Conservation (phyloP, 2,888 invertebrate genomes). For the Agriopis aurantiaria region DNA sequence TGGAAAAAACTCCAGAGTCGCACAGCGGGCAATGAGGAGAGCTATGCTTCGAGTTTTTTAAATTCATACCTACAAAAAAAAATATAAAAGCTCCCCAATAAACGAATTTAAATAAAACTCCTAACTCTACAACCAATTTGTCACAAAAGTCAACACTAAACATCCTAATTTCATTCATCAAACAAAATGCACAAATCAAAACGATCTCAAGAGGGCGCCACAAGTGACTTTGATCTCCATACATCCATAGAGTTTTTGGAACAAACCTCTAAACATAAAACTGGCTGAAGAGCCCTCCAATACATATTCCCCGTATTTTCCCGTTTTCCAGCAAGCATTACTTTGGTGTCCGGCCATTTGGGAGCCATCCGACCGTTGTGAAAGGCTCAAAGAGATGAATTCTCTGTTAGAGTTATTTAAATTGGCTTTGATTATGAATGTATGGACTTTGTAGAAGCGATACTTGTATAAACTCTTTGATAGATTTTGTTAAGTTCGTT, state of each 20-base stretch:
- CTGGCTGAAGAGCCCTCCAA: conserved; percentile 49
- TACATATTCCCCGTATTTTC: conserved; percentile 49
- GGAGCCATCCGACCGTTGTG: conserved; percentile 40
- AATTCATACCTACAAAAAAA: neutral
- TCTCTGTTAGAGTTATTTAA: conserved; percentile 30
- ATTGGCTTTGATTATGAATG: conserved; percentile 33
- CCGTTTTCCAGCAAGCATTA: conserved; percentile 36
- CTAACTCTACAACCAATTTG: conserved; percentile 12
- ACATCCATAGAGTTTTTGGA: conserved; percentile 51
- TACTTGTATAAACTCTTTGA: conserved; percentile 15
- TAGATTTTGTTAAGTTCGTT: conserved; percentile 1
- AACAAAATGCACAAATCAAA: conserved; percentile 33
- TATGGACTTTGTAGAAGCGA: conserved; percentile 9
- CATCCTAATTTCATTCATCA: conserved; percentile 42
- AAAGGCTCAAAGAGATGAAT: conserved; percentile 32
- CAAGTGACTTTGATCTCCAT: conserved; percentile 56
- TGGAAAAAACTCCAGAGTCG: too few species aligned
- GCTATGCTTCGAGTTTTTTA: too few species aligned
- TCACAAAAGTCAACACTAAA: conserved; percentile 34
- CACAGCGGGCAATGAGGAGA: too few species aligned
- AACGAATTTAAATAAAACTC: neutral
- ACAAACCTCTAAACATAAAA: conserved; percentile 49
- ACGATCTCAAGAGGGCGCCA: conserved; percentile 33
- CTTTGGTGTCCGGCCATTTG: conserved; percentile 48
- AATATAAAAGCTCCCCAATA: neutral